Conservation (phyloP, 2,113 vertebrate genomes). For the Crotophaga sulcirostris region DNA sequence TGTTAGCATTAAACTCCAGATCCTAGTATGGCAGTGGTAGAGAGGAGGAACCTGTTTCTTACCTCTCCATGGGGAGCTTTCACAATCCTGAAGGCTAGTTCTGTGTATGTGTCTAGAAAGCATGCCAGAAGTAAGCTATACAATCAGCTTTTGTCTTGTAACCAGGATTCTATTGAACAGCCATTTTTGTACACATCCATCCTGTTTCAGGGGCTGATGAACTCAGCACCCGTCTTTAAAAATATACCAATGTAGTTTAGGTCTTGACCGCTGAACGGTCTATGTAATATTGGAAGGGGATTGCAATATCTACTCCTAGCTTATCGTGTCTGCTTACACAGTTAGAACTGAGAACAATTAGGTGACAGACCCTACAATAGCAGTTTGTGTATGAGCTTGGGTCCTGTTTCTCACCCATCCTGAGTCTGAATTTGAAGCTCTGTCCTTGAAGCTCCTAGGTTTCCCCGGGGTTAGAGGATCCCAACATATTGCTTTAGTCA, state of each 20-base stretch:
- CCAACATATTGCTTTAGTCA: neutral
- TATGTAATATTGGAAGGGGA: neutral
- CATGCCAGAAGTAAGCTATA: neutral
- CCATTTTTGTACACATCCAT: fast-evolving
- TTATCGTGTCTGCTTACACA: neutral
- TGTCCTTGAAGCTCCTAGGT: neutral
- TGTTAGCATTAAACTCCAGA: neutral
- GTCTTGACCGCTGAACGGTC: neutral
- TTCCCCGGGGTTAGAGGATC: neutral
- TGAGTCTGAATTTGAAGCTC: neutral
- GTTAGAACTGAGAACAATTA: neutral
- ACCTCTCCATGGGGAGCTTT: neutral
- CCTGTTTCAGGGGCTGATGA: neutral
- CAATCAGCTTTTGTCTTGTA: neutral
- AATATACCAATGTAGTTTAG: neutral
- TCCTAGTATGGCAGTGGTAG: neutral
- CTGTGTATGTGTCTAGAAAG: neutral
- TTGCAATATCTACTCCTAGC: neutral
- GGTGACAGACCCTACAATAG: neutral
- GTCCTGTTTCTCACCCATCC: neutral
- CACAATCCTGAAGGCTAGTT: neutral
- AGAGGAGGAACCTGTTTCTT: neutral
- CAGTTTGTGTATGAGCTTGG: neutral
- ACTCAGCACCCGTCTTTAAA: neutral
- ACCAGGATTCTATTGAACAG: neutral